phyloP scores from a whole-genome alignment of 1,140 invertebrate genomes.

The Ceratoteleas bidentatus region DNA sequence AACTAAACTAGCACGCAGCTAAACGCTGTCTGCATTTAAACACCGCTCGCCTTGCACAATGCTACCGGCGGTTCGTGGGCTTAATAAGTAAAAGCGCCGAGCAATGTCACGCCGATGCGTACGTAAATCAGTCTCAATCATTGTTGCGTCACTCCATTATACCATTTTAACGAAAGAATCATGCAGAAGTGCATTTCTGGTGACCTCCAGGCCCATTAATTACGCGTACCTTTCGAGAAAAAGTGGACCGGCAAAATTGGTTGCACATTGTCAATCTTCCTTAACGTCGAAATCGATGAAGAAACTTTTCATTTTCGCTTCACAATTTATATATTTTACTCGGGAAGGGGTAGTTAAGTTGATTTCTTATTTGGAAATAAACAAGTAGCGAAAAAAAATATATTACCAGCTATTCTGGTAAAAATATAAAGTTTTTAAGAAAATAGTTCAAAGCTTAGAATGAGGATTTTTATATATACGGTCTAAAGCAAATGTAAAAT shows the following conservation, averaged over 20 bases:
- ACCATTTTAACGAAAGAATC: conserved; percentile 36
- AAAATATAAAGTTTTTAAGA: too few relatives aligned
- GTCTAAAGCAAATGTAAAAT: too few relatives aligned
- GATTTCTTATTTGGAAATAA: too few relatives aligned
- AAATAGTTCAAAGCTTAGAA: too few relatives aligned
- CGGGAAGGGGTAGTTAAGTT: too few relatives aligned
- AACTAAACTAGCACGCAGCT: conserved; percentile 46
- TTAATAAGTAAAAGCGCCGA: conserved; percentile 50
- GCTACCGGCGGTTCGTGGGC: conserved; percentile 34
- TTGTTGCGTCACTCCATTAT: conserved; percentile 48
- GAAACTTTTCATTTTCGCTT: background rate
- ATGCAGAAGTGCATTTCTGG: conserved; percentile 11
- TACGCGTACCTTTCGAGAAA: background rate
- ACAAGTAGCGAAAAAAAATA: too few relatives aligned
- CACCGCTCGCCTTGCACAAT: conserved; percentile 39
- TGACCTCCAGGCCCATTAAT: conserved; percentile 34
- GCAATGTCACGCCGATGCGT: conserved; percentile 50
- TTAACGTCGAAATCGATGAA: background rate
- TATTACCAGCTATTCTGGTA: too few relatives aligned
- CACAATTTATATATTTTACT: too few relatives aligned
- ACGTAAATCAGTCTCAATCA: conserved; percentile 49
- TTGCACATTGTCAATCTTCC: too few relatives aligned
- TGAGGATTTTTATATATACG: too few relatives aligned
- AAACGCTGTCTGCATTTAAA: conserved; percentile 50
- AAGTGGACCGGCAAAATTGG: background rate